Percentiles rank a stretch among this genome's conserved stretches.
Evolutionary conservation across 30 jellyfish, hydroid and myxozoan species (phyloP).

Genomic region (Mastigias papua): DNA sequence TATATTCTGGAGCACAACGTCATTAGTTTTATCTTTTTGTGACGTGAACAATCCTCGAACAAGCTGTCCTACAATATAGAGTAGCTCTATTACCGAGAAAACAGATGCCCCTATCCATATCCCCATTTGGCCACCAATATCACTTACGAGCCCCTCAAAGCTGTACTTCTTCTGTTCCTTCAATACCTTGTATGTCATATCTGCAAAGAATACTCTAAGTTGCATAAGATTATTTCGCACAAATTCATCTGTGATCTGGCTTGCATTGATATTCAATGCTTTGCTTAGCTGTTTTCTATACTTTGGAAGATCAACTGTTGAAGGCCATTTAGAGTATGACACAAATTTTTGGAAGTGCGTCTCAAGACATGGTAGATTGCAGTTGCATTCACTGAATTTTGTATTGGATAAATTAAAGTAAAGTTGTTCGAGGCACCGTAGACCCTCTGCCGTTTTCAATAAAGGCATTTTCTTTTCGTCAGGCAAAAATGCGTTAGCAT

Average conservation of each 20-base stretch:
- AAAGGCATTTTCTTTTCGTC: background rate
- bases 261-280: slow-evolving; percentile 28
- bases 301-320: slow-evolving; percentile 21
- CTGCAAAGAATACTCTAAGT: slow-evolving; percentile 16
- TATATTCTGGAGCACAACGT: slow-evolving; percentile 2
- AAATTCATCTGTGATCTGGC: slow-evolving; percentile 45
- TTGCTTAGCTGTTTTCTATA: slow-evolving; percentile 43
- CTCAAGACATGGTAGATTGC: slow-evolving; percentile 59
- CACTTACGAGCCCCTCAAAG: slow-evolving; percentile 23
- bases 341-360: slow-evolving; percentile 24
- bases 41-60: slow-evolving; percentile 4
- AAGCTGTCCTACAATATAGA: background rate
- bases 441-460: background rate
- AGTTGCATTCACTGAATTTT: slow-evolving; percentile 42
- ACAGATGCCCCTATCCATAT: slow-evolving; percentile 77
- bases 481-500: slow-evolving; percentile 31
- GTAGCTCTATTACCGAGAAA: slow-evolving; percentile 49
- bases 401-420: background rate
- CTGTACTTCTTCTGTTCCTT: slow-evolving; percentile 35
- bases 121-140: slow-evolving; percentile 77
- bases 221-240: slow-evolving; percentile 48
- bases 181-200: slow-evolving; percentile 25
- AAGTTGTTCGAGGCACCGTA: slow-evolving; percentile 1
- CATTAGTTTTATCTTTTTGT: background rate
- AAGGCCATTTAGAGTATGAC: slow-evolving; percentile 73